Conservation (phyloP, 2,113 vertebrate species). For the Callospermophilus lateralis region DNA sequence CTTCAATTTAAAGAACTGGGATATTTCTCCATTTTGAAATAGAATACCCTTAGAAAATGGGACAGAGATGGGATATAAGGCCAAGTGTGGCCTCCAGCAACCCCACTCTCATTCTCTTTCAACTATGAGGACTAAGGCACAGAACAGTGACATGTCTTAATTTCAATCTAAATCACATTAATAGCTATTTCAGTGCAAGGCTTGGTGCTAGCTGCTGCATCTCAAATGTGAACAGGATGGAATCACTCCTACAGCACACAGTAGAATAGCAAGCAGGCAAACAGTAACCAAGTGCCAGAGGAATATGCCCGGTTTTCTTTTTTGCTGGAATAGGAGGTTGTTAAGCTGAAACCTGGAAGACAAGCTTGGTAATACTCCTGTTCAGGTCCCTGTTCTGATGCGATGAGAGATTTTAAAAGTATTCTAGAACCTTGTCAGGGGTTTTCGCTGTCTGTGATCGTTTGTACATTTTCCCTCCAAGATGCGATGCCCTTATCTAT, state of each 20-base stretch:
- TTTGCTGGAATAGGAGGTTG: fast-evolving
- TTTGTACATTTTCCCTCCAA: background rate
- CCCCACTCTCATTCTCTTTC: background rate
- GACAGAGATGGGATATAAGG: background rate
- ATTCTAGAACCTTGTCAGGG: background rate
- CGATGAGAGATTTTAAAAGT: background rate
- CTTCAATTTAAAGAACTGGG: background rate
- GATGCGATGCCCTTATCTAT: background rate
- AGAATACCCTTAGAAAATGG: background rate
- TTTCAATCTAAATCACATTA: background rate
- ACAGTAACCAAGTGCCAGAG: background rate
- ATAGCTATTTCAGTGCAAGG: background rate
- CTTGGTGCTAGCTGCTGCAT: background rate
- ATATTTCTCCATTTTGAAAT: background rate
- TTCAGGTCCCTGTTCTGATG: background rate
- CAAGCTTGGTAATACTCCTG: background rate
- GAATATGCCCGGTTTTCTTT: background rate
- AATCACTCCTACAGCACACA: background rate
- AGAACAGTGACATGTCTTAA: background rate
- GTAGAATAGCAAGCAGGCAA: background rate
- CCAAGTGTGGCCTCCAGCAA: background rate
- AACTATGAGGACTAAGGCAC: background rate
- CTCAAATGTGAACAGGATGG: background rate
- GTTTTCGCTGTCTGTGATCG: background rate
- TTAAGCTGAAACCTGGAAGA: background rate